phyloP scores from a whole-genome alignment of 1,140 invertebrate genomes.

The Zaprionus tsacasi region DNA sequence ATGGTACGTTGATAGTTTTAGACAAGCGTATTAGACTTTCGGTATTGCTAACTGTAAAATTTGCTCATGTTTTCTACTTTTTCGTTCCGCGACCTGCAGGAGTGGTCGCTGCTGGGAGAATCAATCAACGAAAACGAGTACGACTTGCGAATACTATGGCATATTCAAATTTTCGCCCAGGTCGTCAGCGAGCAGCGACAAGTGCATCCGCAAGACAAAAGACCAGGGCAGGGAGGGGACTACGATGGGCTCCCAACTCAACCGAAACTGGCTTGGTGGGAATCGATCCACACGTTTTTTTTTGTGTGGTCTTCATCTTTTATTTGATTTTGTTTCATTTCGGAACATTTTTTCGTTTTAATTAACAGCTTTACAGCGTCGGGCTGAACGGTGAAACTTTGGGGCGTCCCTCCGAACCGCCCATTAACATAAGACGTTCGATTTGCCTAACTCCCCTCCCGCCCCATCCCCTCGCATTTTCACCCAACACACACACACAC shows the following conservation, averaged over 20 bases:
- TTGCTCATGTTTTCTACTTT: constrained; percentile 1
- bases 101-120: constrained; percentile 35
- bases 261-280: constrained; percentile 59
- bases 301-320: constrained; percentile 55
- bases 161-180: constrained; percentile 53
- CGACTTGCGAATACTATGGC: constrained; percentile 33
- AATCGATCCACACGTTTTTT: constrained; percentile 53
- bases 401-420: constrained; percentile 48
- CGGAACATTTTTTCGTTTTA: constrained; percentile 67
- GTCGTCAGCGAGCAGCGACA: constrained; percentile 33
- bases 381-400: constrained; percentile 69
- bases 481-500: constrained; percentile 43
- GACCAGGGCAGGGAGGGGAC: constrained; percentile 37
- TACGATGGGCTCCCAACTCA: neutral
- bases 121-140: constrained; percentile 53
- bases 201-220: constrained; percentile 49
- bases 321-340: constrained; percentile 59
- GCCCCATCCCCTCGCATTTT: neutral
- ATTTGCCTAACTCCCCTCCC: constrained; percentile 47
- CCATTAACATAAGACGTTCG: constrained; percentile 79
- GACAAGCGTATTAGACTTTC: constrained; percentile 13
- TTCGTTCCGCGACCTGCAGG: constrained; percentile 32
- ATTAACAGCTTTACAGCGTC: constrained; percentile 78
- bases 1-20: neutral
- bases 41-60: neutral